These are phyloP conservation scores for Loxodonta africana DNA, from an alignment of 2,113 vertebrate genomes.

Conservation along the genomic window DNA sequence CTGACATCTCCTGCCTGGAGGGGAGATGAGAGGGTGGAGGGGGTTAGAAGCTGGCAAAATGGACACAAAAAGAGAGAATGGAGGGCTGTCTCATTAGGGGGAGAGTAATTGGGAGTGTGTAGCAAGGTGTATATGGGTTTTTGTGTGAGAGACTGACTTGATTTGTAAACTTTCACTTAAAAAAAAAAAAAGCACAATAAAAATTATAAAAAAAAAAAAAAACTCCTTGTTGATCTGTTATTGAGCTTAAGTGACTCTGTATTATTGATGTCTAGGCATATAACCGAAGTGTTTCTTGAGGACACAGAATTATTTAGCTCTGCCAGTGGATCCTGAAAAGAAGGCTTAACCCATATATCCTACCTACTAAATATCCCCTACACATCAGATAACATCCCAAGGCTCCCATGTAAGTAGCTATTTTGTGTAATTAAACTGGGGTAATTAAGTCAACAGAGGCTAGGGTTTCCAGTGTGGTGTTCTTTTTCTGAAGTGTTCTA, in stretches of 20 bases:
- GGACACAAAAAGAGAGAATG: no score
- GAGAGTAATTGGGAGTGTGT: no score
- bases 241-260: background rate
- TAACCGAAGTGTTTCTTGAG: background rate
- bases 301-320: background rate
- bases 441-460: background rate
- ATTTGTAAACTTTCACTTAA: no score
- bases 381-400: background rate
- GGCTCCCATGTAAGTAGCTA: background rate
- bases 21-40: no score
- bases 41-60: no score
- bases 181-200: no score
- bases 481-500: background rate
- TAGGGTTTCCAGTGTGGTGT: background rate
- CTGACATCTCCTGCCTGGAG: no score
- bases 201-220: no score
- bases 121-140: no score
- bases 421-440: background rate
- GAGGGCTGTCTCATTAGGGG: no score
- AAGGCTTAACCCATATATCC: background rate
- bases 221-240: background rate
- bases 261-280: background rate
- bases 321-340: background rate
- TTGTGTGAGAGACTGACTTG: no score
- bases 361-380: background rate